A percentile compares a stretch with the other conserved stretches of the same genome.
Evolutionary conservation across 2,113 vertebrate species (phyloP).

Genomic region (Condylura cristata): DNA sequence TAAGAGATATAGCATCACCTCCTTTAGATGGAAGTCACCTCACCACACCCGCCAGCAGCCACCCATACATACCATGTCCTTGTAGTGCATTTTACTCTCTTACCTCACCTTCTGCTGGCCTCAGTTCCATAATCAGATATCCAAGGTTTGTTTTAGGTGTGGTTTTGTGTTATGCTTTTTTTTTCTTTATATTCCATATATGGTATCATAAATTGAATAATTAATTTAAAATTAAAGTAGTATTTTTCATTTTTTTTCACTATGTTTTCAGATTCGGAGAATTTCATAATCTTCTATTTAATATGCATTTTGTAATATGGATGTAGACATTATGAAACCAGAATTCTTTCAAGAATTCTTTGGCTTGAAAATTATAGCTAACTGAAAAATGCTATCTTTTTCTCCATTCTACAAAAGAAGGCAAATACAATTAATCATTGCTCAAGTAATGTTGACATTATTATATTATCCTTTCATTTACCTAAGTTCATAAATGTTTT

Average conservation of each 20-base stretch:
- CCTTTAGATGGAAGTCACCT: too few species aligned
- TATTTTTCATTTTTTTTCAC: not conserved
- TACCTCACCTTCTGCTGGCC: too few species aligned
- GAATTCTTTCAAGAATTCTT: not conserved
- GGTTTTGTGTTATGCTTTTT: too few species aligned
- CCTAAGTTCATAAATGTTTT: not conserved
- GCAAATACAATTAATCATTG: not conserved
- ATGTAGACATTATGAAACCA: not conserved
- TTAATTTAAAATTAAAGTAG: not conserved
- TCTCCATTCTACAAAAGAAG: not conserved
- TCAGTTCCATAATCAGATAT: too few species aligned
- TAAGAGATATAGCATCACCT: too few species aligned
- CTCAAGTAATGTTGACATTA: not conserved
- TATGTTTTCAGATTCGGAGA: not conserved
- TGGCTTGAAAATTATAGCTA: not conserved
- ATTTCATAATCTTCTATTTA: not conserved
- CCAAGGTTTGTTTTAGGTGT: too few species aligned
- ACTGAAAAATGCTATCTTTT: not conserved
- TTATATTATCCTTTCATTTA: not conserved
- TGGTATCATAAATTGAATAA: not conserved
- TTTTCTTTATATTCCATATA: too few species aligned
- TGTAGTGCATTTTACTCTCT: too few species aligned
- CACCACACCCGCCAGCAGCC: too few species aligned
- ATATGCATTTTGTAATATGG: not conserved
- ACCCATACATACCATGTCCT: too few species aligned